Percentiles rank a stretch among this genome's conserved stretches.
phyloP scores from a whole-genome alignment of 2,113 vertebrate genomes.

The Himantopus leucocephalus region DNA sequence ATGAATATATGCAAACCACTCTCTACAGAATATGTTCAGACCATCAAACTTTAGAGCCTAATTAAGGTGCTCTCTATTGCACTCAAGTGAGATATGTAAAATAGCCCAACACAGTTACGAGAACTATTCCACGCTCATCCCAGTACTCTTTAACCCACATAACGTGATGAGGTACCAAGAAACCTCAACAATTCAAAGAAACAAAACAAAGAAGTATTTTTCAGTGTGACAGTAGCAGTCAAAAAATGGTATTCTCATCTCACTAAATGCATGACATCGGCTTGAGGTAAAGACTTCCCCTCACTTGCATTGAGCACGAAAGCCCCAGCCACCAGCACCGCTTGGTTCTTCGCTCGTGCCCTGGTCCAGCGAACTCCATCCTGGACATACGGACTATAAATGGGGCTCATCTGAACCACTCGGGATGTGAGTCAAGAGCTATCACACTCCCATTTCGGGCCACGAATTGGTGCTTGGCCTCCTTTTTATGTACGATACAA shows the following conservation, averaged over 20 bases:
- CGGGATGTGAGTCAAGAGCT: not conserved
- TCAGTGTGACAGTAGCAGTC: not conserved
- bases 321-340: not conserved
- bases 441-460: not conserved
- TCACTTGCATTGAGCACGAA: not conserved
- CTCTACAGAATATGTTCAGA: not conserved
- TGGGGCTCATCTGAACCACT: not conserved
- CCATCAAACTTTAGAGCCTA: not conserved
- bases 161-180: not conserved
- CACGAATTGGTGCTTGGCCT: not conserved
- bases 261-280: rapidly evolving
- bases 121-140: not conserved
- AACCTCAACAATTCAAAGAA: not conserved
- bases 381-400: rapidly evolving
- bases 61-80: not conserved
- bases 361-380: not conserved
- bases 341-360: not conserved
- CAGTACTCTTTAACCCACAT: not conserved
- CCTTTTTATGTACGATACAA: not conserved
- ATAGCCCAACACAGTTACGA: not conserved
- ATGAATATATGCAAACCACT: not conserved
- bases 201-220: not conserved
- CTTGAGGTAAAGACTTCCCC: not conserved
- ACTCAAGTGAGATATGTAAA: not conserved
- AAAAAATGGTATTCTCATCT: not conserved